phyloP scores from a whole-genome alignment of 2,113 vertebrate genomes.

The Nettapus auritus region DNA sequence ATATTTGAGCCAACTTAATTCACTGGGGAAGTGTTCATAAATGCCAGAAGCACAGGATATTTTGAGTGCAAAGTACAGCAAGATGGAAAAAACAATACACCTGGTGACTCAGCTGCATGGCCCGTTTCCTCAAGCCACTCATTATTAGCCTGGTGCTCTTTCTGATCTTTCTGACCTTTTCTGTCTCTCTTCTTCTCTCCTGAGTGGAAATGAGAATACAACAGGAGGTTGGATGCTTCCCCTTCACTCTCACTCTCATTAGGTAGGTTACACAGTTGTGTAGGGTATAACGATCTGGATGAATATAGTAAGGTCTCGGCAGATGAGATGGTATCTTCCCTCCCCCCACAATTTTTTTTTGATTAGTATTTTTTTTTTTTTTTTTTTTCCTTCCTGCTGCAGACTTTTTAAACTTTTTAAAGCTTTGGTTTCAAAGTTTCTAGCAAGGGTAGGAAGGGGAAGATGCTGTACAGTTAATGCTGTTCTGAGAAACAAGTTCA shows the following conservation, averaged over 20 bases:
- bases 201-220: not conserved
- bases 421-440: not conserved
- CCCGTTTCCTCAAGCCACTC: not conserved
- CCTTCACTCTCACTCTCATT: not conserved
- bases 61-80: not conserved
- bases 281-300: not conserved
- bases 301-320: not conserved
- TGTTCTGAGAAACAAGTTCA: not conserved
- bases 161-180: not conserved
- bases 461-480: accelerated
- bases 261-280: not conserved
- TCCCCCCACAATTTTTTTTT: no score
- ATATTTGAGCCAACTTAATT: not conserved
- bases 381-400: not conserved
- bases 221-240: not conserved
- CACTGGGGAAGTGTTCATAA: not conserved
- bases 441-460: not conserved
- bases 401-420: no score
- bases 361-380: no score
- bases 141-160: not conserved
- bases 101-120: accelerated
- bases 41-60: not conserved
- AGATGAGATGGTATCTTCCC: not conserved
- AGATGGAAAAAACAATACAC: not conserved
- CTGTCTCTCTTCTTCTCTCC: no score